phyloP scores from a whole-genome alignment of 2,888 invertebrate genomes.

The Volucella inanis region DNA sequence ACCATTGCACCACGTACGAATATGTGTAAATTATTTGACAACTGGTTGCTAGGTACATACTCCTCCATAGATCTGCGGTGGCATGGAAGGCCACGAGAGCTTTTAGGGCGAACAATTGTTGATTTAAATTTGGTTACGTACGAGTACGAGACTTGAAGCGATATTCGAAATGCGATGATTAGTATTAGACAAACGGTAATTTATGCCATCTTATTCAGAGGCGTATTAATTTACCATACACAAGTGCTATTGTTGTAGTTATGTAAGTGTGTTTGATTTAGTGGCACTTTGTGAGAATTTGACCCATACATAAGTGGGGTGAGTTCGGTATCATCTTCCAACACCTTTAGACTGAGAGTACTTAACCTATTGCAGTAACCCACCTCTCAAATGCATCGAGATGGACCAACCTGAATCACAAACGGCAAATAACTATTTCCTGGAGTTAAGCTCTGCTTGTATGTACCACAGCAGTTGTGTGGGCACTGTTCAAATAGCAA shows the following conservation, averaged over 20 bases:
- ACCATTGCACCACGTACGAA: constrained; percentile 44
- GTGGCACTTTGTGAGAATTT: not conserved
- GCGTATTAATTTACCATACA: not conserved
- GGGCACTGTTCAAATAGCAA: constrained; percentile 31
- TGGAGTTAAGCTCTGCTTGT: constrained; percentile 9
- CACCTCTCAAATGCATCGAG: constrained; percentile 32
- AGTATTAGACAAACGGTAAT: constrained; percentile 49
- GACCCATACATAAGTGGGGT: constrained; percentile 1
- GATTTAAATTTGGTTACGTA: constrained; percentile 26
- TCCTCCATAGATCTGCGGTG: not conserved
- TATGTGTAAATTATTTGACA: constrained; percentile 48
- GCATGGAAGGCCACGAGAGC: constrained; percentile 3
- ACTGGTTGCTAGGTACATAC: not conserved
- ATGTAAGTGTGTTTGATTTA: not conserved
- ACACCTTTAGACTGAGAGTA: not conserved
- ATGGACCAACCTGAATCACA: constrained; percentile 29
- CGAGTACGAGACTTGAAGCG: constrained; percentile 38
- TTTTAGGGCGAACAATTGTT: constrained; percentile 40
- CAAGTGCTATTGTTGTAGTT: not conserved
- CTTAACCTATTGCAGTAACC: not conserved
- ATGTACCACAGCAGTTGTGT: constrained; percentile 10
- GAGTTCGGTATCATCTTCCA: not conserved
- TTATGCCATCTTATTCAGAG: constrained; percentile 12
- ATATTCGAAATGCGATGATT: constrained; percentile 38
- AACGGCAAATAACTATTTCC: constrained; percentile 61